Percentiles rank a stretch among this genome's conserved stretches.
These are phyloP conservation scores for Erpetoichthys calabaricus DNA, from an alignment of 2,797 vertebrate genomes.

Conservation along the genomic window DNA sequence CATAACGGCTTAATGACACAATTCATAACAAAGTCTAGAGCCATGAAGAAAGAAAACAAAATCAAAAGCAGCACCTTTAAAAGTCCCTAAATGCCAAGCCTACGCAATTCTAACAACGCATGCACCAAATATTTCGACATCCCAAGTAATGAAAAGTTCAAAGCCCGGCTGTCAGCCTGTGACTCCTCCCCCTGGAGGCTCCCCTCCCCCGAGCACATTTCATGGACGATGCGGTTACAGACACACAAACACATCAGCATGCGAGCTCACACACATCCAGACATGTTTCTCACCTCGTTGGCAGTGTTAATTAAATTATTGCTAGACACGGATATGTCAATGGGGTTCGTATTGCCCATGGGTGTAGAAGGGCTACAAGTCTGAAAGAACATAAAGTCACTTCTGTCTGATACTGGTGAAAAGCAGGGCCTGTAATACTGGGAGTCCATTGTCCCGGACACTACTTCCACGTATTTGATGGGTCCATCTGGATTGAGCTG, in stretches of 20 bases:
- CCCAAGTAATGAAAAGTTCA: too few species aligned
- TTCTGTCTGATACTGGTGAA: slow-evolving; percentile 74
- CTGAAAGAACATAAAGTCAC: slow-evolving; percentile 83
- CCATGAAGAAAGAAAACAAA: too few species aligned
- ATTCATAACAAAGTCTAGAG: too few species aligned
- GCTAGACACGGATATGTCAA: slow-evolving; percentile 62
- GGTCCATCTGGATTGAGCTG: slow-evolving; percentile 87
- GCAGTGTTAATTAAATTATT: slow-evolving; percentile 59
- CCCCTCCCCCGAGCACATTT: too few species aligned
- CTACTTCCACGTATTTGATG: slow-evolving; percentile 92
- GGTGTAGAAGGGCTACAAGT: slow-evolving; percentile 50
- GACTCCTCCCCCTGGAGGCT: too few species aligned
- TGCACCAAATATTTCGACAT: too few species aligned
- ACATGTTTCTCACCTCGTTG: slow-evolving; percentile 52
- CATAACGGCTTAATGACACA: too few species aligned
- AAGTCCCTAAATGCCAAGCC: too few species aligned
- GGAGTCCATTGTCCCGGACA: slow-evolving; percentile 67
- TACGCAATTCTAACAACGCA: too few species aligned
- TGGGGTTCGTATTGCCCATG: slow-evolving; percentile 61
- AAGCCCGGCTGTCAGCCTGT: too few species aligned
- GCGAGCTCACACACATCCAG: slow-evolving; percentile 1
- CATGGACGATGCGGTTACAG: not conserved
- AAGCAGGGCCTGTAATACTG: slow-evolving; percentile 81
- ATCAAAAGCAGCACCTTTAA: too few species aligned
- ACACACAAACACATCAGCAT: slow-evolving; percentile 9